Percentiles rank a stretch among this genome's conserved stretches.
These are phyloP conservation scores for Dicaeum eximium DNA, from an alignment of 2,113 vertebrate species.

Conservation along the genomic window DNA sequence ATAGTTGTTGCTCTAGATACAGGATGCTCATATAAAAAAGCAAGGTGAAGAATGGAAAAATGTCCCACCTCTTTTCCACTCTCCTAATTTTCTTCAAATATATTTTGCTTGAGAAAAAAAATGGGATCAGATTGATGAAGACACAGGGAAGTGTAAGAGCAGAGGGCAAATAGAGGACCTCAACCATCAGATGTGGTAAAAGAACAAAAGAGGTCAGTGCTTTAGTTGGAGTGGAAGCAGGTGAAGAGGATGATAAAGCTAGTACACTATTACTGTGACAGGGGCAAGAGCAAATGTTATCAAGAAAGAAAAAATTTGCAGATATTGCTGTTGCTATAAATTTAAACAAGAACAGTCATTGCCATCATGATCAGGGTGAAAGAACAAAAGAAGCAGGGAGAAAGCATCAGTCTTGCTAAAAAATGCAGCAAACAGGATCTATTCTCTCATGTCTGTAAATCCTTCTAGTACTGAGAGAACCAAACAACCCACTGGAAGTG, in stretches of 20 bases:
- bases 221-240: neutral
- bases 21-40: neutral
- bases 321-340: neutral
- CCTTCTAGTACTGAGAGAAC: neutral
- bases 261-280: accelerated
- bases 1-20: neutral
- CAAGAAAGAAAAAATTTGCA: neutral
- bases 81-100: neutral
- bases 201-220: neutral
- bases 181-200: neutral
- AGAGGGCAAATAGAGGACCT: neutral
- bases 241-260: neutral
- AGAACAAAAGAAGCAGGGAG: neutral
- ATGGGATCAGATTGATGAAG: neutral
- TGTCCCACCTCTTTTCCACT: neutral
- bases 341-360: neutral
- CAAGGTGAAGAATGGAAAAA: neutral
- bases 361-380: neutral
- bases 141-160: neutral
- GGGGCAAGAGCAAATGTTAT: neutral
- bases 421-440: neutral
- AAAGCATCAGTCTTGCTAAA: neutral
- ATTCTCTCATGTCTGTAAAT: neutral
- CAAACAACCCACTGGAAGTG: neutral
- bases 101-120: neutral